Base-by-base conservation (phyloP, 1,140 invertebrate species). In the Magallana gigas region DNA sequence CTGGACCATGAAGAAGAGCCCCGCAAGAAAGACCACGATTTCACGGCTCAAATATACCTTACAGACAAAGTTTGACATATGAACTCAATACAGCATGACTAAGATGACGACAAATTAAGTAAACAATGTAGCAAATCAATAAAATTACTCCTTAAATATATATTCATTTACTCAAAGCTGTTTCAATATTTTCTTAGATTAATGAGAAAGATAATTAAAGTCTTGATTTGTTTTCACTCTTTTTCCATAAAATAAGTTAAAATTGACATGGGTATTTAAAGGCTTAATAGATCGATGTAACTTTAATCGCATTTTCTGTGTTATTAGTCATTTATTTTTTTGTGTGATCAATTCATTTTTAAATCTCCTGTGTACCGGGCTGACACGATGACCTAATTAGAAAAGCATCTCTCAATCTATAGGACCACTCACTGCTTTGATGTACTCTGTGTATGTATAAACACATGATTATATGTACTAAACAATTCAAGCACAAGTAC, bases 271-370 rank as follows among this genome's bases (percentile, higher is more conserved):
- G 29, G 36, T 76, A 76, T 18, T 64, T 64, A 48, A 48, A 48
- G 36, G 36, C 36, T 48, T 48, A 48, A 48, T 48, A 48, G 36
- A 48, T 48, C 5, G 36, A 18, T 76, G 68, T 76, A 68, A 23
- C 36, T 76, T 36, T 76, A 76, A 76, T 76, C 68, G 8, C 23
- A 8, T 76, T 76, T 76, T 76, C 18, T 11, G n/a, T 62, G 68
- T 76, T 76, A 76, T 76, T 23, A 76, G 68, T 76, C 68, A 76
- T 76, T 76, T 76, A 76, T 76, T 29, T 76, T 76, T 76, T 76
- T 18, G 23, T 64, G 68, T 76, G 18, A 76, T 76, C 68, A 76
- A 76, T 76, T 29, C 68, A 76, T 76, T 48, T 48, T 76, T 29
- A 76, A 76, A 76, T 29, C 68, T 12, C n/a, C n/a, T 23, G 6